phyloP scores from a whole-genome alignment of 2,797 vertebrate species.

The Danio choprae region DNA sequence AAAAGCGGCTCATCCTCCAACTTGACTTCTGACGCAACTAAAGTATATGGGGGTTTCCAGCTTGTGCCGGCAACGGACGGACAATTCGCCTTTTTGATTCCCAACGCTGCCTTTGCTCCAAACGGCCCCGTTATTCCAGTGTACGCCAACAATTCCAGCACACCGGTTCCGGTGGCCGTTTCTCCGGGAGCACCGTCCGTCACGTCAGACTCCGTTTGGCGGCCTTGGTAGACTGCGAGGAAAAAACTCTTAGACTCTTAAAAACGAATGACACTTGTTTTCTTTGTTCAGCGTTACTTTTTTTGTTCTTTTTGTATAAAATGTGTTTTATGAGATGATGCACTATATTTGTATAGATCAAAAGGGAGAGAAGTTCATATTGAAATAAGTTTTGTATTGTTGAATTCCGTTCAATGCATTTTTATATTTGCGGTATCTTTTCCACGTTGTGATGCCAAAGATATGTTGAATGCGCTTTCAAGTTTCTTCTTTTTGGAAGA shows the following conservation, averaged over 20 bases:
- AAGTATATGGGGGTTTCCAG: constrained; percentile 95
- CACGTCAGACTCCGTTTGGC: constrained; percentile 94
- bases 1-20: constrained; percentile 79
- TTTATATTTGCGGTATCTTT: constrained; percentile 86
- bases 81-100: constrained; percentile 98
- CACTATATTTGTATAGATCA: constrained; percentile 93
- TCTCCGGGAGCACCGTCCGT: constrained; percentile 87
- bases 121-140: constrained; percentile 90
- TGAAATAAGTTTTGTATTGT: constrained; percentile 96
- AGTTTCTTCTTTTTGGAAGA: constrained; percentile 90
- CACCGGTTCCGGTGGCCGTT: constrained; percentile 76
- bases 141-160: constrained; percentile 83
- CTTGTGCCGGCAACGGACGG: constrained; percentile 94
- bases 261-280: constrained; percentile 72
- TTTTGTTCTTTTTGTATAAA: constrained; percentile 70
- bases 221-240: constrained; percentile 88
- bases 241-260: constrained; percentile 28
- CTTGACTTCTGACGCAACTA: constrained; percentile 83
- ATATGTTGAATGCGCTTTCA: constrained; percentile 88
- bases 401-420: constrained; percentile 90
- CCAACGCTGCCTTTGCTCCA: constrained; percentile 89
- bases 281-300: constrained; percentile 71
- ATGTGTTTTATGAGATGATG: constrained; percentile 82
- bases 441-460: constrained; percentile 94
- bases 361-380: constrained; percentile 94